phyloP scores from a whole-genome alignment of 2,113 vertebrate genomes.

The Octodon degus region DNA sequence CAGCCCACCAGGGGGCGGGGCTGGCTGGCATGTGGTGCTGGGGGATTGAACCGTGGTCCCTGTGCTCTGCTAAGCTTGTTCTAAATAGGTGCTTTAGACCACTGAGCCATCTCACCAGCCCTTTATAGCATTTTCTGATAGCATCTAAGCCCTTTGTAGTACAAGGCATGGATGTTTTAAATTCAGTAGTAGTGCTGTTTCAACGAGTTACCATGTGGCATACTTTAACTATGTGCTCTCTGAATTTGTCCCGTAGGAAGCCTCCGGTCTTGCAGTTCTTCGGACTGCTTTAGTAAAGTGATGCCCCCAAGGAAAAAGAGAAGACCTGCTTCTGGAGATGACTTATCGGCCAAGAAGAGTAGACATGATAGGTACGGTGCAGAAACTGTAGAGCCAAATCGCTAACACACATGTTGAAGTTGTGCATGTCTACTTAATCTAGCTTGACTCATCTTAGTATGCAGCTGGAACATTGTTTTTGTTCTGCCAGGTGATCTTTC shows the following conservation, averaged over 20 bases:
- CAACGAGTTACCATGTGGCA: neutral
- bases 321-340: constrained; percentile 97
- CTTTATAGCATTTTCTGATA: neutral
- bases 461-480: neutral
- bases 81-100: no score
- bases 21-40: no score
- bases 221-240: neutral
- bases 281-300: constrained; percentile 97
- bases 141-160: neutral
- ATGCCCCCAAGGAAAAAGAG: constrained; percentile 99
- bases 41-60: no score
- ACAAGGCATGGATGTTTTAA: neutral
- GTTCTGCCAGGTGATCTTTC: neutral
- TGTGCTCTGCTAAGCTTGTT: no score
- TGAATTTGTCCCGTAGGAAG: constrained; percentile 85
- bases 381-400: constrained; percentile 67
- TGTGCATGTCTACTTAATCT: rapidly evolving
- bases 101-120: no score
- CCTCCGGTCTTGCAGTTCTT: constrained; percentile 90
- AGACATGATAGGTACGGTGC: constrained; percentile 95
- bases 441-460: neutral
- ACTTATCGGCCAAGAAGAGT: constrained; percentile 98
- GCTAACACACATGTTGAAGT: neutral
- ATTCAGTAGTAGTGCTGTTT: neutral
- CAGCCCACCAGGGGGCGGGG: no score